Evolutionary conservation across 2,113 vertebrate genomes (phyloP).

Genomic region (Trematocara stigmaticum): DNA sequence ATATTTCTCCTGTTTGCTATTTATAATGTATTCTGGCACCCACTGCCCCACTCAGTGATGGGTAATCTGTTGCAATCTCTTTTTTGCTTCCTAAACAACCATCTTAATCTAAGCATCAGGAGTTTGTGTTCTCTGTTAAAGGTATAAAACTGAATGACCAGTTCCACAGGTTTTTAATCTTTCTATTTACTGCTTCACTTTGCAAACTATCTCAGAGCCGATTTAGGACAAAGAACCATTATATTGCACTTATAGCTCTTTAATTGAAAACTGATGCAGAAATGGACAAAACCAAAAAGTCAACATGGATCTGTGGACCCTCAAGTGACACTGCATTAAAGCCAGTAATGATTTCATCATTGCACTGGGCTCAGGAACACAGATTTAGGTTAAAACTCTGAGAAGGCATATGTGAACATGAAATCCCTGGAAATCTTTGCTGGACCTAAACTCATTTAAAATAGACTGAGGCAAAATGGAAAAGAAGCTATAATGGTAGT

Average conservation of each 20-base stretch:
- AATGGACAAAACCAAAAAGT: background rate
- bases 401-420: background rate
- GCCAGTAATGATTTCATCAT: background rate
- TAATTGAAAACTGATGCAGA: fast-evolving
- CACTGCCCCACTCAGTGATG: background rate
- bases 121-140: background rate
- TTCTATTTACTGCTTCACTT: background rate
- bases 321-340: background rate
- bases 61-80: background rate
- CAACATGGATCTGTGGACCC: background rate
- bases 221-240: background rate
- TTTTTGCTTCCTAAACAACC: background rate
- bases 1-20: background rate
- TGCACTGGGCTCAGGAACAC: background rate
- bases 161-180: background rate
- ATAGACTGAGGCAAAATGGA: background rate
- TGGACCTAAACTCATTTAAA: background rate
- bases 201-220: background rate
- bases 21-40: background rate
- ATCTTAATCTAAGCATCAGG: background rate
- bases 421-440: background rate
- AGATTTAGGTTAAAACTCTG: background rate
- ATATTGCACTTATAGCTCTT: background rate
- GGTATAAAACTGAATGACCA: background rate
- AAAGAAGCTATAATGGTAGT: background rate